Base-by-base conservation (phyloP, 1,140 invertebrate genomes). In the Trinorchestia longiramus region DNA sequence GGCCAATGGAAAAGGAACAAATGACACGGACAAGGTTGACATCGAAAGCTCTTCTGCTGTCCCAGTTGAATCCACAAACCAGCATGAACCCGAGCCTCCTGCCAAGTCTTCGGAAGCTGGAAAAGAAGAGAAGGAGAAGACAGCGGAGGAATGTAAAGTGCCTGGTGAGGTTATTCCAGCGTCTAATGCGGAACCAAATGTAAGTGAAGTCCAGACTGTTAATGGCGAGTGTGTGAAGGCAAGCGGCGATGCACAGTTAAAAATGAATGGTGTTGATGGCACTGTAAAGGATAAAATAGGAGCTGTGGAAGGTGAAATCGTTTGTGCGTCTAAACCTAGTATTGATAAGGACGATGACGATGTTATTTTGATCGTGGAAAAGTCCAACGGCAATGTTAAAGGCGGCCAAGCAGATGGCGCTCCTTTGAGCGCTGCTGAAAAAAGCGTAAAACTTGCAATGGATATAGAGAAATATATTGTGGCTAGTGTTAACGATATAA, bases 271-370 rank as follows among this genome's bases (percentile, higher is more conserved):
- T 45, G 92, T 43, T 94, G 92, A 19, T 45, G 44, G 92, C 92
- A 43, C 43, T 47, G 92, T 36, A 47, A 43, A 94, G 40, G 92
- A 94, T 94, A 45, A 94, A 47, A 15, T 47, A 0, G 6, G 3
- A 11, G 43, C 92, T 19, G 92, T 94, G 43, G 44, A 94, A 45
- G 47, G n/a, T 47, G 44, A 47, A 43, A 47, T 94, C 41, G 44
- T 45, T 40, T 44, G 6, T 94, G 92, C 92, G 44, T 94, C 92
- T 45, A 94, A 94, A 47, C 19, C 41, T 45, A 15, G 8, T 8
- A 94, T 8, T 45, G 92, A 94, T 40, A 94, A 94, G 92, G 92
- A 94, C 43, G 92, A 94, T 47, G 92, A 94, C 43, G 92, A 94
- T 94, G 92, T 94, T 45, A 43, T 94, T 8, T 45, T 94, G 47